Conservation (phyloP, 2,113 vertebrate species). For the Lophochroa leadbeateri region DNA sequence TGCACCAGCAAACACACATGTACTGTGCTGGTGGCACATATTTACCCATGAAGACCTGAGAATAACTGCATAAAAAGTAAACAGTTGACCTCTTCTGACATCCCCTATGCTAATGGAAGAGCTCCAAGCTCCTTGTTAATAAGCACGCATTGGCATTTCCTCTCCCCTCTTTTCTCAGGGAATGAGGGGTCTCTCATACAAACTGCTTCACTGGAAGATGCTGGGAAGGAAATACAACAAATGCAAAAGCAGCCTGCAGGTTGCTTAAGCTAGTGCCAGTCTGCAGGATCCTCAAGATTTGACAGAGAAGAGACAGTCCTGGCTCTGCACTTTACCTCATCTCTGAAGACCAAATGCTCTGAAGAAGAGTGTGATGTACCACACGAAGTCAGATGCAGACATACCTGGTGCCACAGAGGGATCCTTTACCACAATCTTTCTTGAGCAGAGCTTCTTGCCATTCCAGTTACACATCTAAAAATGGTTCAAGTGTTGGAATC, state of each 20-base stretch:
- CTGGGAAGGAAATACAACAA: not conserved
- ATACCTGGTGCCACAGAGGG: accelerated
- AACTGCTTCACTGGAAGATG: not conserved
- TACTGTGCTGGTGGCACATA: not conserved
- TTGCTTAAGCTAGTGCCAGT: not conserved
- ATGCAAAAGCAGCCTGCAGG: not conserved
- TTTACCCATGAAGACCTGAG: not conserved
- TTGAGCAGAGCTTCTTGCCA: not conserved
- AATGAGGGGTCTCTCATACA: not conserved
- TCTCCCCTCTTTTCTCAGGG: not conserved
- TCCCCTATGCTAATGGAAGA: not conserved
- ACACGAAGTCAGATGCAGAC: not conserved
- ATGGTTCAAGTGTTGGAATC: not conserved
- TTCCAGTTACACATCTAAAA: not conserved
- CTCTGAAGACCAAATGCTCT: not conserved
- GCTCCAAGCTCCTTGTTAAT: not conserved
- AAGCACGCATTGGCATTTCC: accelerated
- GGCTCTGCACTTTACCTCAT: not conserved
- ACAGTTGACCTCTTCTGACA: not conserved
- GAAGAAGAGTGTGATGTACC: not conserved
- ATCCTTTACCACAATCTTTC: not conserved
- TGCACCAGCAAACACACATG: not conserved
- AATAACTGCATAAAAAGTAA: not conserved
- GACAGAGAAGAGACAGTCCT: not conserved
- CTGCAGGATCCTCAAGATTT: not conserved